phyloP scores from a whole-genome alignment of 2,797 vertebrate genomes.

The Leuciscus waleckii region DNA sequence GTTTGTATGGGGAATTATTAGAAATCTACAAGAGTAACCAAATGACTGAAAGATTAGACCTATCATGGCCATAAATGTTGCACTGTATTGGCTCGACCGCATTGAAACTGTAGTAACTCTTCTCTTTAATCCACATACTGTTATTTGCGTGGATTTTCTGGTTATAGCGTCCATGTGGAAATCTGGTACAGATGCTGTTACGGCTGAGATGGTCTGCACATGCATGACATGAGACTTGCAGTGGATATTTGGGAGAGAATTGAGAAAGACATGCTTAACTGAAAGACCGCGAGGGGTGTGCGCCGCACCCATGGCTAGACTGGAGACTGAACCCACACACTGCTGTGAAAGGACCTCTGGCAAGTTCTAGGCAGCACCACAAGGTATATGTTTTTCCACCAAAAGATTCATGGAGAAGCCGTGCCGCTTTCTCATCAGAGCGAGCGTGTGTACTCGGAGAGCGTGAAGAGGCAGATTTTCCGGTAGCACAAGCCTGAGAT shows the following conservation, averaged over 20 bases:
- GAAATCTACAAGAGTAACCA: not conserved
- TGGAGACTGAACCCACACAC: constrained; percentile 34
- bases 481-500: constrained; percentile 91
- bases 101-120: not conserved
- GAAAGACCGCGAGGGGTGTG: constrained; percentile 20
- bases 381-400: constrained; percentile 64
- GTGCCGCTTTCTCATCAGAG: constrained; percentile 66
- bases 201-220: not conserved
- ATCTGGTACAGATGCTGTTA: constrained; percentile 22
- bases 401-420: constrained; percentile 60
- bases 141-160: constrained; percentile 22
- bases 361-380: constrained; percentile 46
- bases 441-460: constrained; percentile 78
- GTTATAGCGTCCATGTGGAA: constrained; percentile 5
- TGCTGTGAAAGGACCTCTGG: constrained; percentile 38
- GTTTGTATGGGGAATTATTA: not conserved
- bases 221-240: constrained; percentile 40
- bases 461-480: constrained; percentile 95
- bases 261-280: constrained; percentile 37
- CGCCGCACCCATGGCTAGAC: constrained; percentile 6
- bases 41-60: not conserved
- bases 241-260: constrained; percentile 46
- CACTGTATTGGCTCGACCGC: not conserved
- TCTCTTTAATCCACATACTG: not conserved
- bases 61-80: not conserved